A percentile compares a stretch with the other conserved stretches of the same genome.
phyloP scores from a whole-genome alignment of 2,797 vertebrate species.

The Epinephelus coioides region DNA sequence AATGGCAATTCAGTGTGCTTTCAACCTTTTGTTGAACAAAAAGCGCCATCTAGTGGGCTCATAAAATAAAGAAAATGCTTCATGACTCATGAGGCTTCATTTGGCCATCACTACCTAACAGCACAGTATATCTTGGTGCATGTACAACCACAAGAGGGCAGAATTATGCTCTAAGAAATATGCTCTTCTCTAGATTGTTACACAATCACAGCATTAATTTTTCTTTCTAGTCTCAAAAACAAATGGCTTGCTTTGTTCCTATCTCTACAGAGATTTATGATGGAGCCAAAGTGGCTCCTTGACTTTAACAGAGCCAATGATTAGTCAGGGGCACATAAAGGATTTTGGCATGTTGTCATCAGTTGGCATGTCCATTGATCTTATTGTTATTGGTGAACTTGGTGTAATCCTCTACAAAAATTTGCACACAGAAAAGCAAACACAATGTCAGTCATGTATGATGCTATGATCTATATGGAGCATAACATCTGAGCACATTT shows the following conservation, averaged over 20 bases:
- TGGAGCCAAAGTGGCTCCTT: not conserved
- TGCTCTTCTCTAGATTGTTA: not conserved
- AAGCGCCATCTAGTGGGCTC: too few species aligned
- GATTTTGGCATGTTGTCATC: not conserved
- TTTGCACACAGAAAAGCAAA: not conserved
- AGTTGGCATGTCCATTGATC: not conserved
- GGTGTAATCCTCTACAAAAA: not conserved
- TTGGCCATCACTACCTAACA: too few species aligned
- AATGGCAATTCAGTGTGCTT: too few species aligned
- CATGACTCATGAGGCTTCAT: too few species aligned
- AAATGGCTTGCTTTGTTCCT: too few species aligned
- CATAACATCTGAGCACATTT: conserved; percentile 18
- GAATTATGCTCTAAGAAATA: not conserved
- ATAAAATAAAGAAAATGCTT: too few species aligned
- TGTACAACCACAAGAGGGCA: conserved; percentile 36
- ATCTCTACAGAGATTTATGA: not conserved
- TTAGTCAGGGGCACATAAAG: not conserved
- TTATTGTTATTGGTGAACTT: conserved; percentile 16
- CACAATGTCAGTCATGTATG: not conserved
- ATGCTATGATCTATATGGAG: not conserved
- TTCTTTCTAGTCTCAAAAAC: not conserved
- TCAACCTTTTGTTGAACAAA: too few species aligned
- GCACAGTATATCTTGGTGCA: not conserved
- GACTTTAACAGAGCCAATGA: not conserved
- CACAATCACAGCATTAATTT: not conserved